These are phyloP conservation scores for Drosophila aff. DNA, from an alignment of 1,140 invertebrate genomes.

Conservation along the genomic window DNA sequence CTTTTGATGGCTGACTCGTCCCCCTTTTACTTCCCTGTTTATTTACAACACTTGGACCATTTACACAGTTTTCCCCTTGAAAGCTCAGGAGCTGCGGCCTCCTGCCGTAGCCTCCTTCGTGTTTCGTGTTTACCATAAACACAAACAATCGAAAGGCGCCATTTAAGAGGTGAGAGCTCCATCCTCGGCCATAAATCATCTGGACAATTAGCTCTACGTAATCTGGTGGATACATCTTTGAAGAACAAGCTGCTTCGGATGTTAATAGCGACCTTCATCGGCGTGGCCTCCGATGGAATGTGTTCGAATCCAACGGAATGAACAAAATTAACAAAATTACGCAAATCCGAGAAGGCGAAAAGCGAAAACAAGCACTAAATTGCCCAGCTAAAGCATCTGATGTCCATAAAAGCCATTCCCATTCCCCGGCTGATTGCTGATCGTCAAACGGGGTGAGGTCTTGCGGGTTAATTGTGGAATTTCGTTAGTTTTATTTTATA, in stretches of 20 bases:
- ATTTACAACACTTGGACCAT: slow-evolving; percentile 39
- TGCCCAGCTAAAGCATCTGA: slow-evolving; percentile 33
- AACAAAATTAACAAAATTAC: slow-evolving; percentile 40
- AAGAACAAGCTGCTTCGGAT: slow-evolving; percentile 28
- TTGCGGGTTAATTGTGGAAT: slow-evolving; percentile 53
- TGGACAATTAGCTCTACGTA: slow-evolving; percentile 48
- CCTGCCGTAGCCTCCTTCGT: not conserved
- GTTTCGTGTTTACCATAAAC: slow-evolving; percentile 30
- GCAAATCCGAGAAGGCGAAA: slow-evolving; percentile 56
- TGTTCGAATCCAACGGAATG: slow-evolving; percentile 19
- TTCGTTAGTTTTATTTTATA: slow-evolving; percentile 46
- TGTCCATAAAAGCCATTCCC: slow-evolving; percentile 40
- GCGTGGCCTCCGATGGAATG: slow-evolving; percentile 39
- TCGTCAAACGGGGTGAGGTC: slow-evolving; percentile 31
- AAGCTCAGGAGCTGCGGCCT: not conserved
- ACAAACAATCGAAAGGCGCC: slow-evolving; percentile 31
- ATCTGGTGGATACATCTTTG: slow-evolving; percentile 11
- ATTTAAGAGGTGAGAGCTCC: slow-evolving; percentile 15
- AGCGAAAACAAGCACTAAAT: slow-evolving; percentile 39
- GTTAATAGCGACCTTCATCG: slow-evolving; percentile 44
- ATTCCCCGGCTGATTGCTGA: slow-evolving; percentile 21
- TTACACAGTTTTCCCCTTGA: slow-evolving; percentile 25
- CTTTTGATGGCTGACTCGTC: slow-evolving; percentile 22
- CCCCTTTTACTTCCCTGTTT: slow-evolving; percentile 28
- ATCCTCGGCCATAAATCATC: slow-evolving; percentile 46